Evolutionary conservation across 2,888 invertebrate genomes (phyloP).

Genomic region (Thereva nobilitata): DNA sequence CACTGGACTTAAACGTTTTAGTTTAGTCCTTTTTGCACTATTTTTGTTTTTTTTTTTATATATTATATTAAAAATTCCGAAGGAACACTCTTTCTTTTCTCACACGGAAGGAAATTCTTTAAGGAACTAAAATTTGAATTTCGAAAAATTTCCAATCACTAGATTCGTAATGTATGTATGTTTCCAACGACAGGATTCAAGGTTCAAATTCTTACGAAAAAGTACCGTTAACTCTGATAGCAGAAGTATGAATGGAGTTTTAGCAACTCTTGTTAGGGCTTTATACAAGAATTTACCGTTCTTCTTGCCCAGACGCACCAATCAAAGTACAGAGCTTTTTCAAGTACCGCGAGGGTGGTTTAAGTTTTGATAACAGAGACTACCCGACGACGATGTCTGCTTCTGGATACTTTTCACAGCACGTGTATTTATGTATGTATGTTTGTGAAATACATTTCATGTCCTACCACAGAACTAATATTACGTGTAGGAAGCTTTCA

Average conservation of each 20-base stretch:
- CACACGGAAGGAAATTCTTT: too few relatives aligned
- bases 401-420: too few relatives aligned
- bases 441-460: too few relatives aligned
- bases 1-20: neutral
- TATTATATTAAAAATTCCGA: neutral
- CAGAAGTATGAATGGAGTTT: slow-evolving; percentile 23
- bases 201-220: neutral
- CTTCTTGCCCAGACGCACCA: slow-evolving; percentile 18
- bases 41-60: neutral
- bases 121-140: too few relatives aligned
- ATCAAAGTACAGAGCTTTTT: slow-evolving; percentile 25
- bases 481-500: too few relatives aligned
- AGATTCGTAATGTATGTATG: neutral
- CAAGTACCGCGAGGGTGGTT: slow-evolving; percentile 7
- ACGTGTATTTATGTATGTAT: too few relatives aligned
- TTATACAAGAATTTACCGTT: slow-evolving; percentile 7
- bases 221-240: slow-evolving; percentile 16
- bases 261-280: slow-evolving; percentile 4
- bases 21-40: neutral
- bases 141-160: neutral
- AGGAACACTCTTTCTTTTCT: too few relatives aligned
- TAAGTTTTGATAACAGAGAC: too few relatives aligned
- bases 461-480: too few relatives aligned
- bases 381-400: too few relatives aligned
- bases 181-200: neutral